Base-by-base conservation (phyloP, 2,797 vertebrate genomes). In the Pelodytes ibericus region DNA sequence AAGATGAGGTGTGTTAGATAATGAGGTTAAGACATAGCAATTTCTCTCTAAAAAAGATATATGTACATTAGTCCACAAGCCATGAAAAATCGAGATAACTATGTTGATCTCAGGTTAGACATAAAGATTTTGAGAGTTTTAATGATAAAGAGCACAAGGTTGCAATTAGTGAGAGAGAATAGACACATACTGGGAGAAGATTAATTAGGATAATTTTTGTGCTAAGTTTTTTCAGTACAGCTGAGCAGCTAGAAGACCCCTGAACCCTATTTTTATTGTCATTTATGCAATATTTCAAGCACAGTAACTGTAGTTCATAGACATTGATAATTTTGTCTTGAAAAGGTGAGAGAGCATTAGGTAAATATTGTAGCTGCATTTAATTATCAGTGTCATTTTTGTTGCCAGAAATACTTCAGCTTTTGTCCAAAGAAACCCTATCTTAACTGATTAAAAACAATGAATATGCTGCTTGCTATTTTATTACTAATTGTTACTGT, bases 241-340 rank as follows among this genome's bases (percentile, higher is more conserved):
- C 85, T 91, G 89, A 87, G 90, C 89, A 90, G 86, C 92, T 91
- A 88, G 68, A 71, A 91, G 89, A 91, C 91, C 92, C 86, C 86
- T 87, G 87, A 89, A 92, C 87, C 90, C 87, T 89, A 92, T 92
- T 84, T 90, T 91, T 81, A 72, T 88, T 95, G 94, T 93, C 94
- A 94, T 96, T 97, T 94, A 93, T 94, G 91, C 91, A 93, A 89
- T 88, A 84, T 91, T 88, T 91, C 89, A 90, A 89, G 87, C 83
- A 91, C 90, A 90, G 91, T 89, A 90, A 89, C 89, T 91, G 88
- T 85, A 86, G 88, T 86, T 86, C 88, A 92, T 88, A 89, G 90
- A 94, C 88, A 88, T 44, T 63, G 63, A 72, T 25, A 67, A 41
- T 26, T 74, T 68, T 57, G 47, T 11, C 68, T 63, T 41, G 51